phyloP scores from a whole-genome alignment of 2,888 invertebrate genomes.

The Eupithecia subfuscata region DNA sequence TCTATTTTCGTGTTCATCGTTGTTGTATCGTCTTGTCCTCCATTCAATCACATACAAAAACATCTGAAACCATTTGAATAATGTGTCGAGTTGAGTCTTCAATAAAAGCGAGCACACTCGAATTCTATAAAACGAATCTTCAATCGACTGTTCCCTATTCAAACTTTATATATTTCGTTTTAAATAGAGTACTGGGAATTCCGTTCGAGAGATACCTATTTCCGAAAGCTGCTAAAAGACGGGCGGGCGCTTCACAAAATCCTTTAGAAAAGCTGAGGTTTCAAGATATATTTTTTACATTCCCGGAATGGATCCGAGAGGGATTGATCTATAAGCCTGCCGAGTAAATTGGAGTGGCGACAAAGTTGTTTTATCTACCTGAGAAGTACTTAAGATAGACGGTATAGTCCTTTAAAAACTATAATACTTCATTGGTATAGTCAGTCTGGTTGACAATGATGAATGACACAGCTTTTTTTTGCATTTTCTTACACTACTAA shows the following conservation, averaged over 20 bases:
- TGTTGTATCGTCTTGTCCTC: neutral
- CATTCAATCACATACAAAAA: constrained; percentile 1
- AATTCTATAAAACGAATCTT: constrained; percentile 33
- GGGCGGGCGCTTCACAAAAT: constrained; percentile 44
- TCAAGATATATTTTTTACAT: constrained; percentile 45
- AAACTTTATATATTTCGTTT: constrained; percentile 36
- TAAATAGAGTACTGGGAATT: constrained; percentile 40
- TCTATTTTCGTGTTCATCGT: neutral
- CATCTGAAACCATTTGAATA: neutral
- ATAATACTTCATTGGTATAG: neutral
- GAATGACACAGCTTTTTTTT: neutral
- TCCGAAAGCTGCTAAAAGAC: constrained; percentile 39
- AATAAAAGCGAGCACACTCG: constrained; percentile 30
- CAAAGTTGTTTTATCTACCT: constrained; percentile 20
- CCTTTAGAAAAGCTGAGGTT: constrained; percentile 45
- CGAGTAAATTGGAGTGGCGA: constrained; percentile 22
- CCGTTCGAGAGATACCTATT: constrained; percentile 38
- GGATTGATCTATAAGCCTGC: constrained; percentile 36
- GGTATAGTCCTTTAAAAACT: no score
- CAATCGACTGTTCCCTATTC: constrained; percentile 23
- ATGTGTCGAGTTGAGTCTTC: neutral
- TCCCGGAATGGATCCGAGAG: constrained; percentile 46
- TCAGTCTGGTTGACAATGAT: neutral
- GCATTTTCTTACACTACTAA: neutral
- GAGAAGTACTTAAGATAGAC: neutral